Base-by-base conservation (phyloP, 2,888 invertebrate genomes). In the Hololepta plana region DNA sequence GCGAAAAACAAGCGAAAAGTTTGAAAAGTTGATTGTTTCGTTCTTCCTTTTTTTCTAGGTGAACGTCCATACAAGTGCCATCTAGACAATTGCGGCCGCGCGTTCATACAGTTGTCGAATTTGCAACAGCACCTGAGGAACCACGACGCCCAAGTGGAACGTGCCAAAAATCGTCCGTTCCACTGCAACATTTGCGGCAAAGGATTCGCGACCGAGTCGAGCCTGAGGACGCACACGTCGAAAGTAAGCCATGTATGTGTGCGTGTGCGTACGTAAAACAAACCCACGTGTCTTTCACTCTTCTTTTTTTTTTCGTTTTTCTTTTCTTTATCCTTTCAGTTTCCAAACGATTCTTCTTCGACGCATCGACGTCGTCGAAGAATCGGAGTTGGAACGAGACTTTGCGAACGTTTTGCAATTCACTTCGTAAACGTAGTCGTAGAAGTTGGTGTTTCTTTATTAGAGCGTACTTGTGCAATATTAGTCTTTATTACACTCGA, bases 61-160 rank as follows among this genome's bases (percentile, higher is more conserved):
- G 93, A 93, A 62, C 73, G 91, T 41, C 93, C 93, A 24, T 95
- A 93, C 67, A 87, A 90, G 60, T 95, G 93, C 57, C 88, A 88
- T 56, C 68, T 91, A 43, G 85, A 88, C 29, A 90, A 91, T 48
- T 93, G 93, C 55, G 91, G 90, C 27, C 67, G 91, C 43, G 91
- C 91, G 37, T 93, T 93, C 62, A 93, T 91, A 52, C 93, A 93
- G 60, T 68, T 93, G 42, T 90, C 90, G 30, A 93, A 93, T 57
- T 72, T 93, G 7, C 91, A 93, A 52, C 93, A 93, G 53, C 91
- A 93, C 55, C 71, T 91, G 37, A 64, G 91, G 38, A 93, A 91
- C 60, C 91, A 93, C 59, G 93, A 91, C 52, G 88, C 90, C 31
- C 90, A 91, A 55, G 81, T 88, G 38, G 88, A 90, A 49, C 68